Percentiles rank a stretch among this genome's conserved stretches.
phyloP scores from a whole-genome alignment of 2,797 vertebrate genomes.

The Anableps anableps region DNA sequence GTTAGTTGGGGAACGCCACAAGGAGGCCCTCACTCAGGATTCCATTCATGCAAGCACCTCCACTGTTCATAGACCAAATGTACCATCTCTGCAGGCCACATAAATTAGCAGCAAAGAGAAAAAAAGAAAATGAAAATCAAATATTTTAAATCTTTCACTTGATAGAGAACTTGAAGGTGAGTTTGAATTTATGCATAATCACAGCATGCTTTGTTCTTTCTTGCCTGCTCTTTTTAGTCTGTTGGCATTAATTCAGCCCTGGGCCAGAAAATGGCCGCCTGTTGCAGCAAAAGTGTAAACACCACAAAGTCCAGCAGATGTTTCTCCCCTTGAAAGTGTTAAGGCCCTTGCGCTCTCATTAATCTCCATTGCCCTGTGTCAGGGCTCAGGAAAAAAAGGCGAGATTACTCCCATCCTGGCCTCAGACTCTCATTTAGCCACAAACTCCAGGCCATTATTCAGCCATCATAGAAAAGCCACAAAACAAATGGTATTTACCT shows the following conservation, averaged over 20 bases:
- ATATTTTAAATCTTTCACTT: not conserved
- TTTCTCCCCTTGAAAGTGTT: conserved; percentile 57
- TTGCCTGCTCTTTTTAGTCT: not conserved
- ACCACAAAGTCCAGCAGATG: conserved; percentile 44
- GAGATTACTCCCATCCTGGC: conserved; percentile 80
- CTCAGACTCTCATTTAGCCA: conserved; percentile 82
- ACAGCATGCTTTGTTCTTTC: not conserved
- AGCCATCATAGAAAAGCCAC: conserved; percentile 75
- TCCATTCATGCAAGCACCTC: not conserved
- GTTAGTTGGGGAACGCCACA: not conserved
- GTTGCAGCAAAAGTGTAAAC: conserved; percentile 39
- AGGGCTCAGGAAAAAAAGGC: conserved; percentile 71
- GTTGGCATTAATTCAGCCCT: not conserved
- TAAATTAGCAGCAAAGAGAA: not conserved
- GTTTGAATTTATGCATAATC: not conserved
- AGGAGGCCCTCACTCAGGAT: not conserved
- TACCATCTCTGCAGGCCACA: not conserved
- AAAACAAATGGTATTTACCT: conserved; percentile 86
- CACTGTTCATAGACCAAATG: not conserved
- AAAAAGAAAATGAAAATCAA: not conserved
- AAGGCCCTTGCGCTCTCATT: conserved; percentile 74
- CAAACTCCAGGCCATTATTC: conserved; percentile 81
- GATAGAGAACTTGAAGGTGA: not conserved
- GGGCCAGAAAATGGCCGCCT: conserved; percentile 18
- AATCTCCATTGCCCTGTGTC: conserved; percentile 83